A percentile compares a stretch with the other conserved stretches of the same genome.
These are phyloP conservation scores for Trachops cirrhosus DNA, from an alignment of 2,797 vertebrate genomes.

Conservation along the genomic window DNA sequence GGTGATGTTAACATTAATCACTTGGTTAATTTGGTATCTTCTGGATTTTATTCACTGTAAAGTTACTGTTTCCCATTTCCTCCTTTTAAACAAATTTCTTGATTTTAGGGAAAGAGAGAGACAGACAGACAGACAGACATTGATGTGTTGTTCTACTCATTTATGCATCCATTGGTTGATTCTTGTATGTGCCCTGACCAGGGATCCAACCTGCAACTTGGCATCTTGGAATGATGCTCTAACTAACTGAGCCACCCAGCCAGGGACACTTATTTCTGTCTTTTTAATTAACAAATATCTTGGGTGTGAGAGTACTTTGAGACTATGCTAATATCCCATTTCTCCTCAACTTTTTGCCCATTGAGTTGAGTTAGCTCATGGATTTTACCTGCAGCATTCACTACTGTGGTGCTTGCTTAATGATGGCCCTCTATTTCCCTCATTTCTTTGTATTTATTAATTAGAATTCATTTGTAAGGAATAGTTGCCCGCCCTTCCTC, in stretches of 20 bases:
- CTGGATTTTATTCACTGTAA: background rate
- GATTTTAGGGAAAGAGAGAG: too few relatives aligned
- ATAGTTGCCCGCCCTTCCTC: background rate
- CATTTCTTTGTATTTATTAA: constrained; percentile 10
- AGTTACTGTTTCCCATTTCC: background rate
- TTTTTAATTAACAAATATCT: constrained; percentile 8
- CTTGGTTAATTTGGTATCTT: constrained; percentile 32
- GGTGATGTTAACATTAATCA: background rate
- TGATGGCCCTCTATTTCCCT: background rate
- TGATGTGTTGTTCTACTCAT: too few relatives aligned
- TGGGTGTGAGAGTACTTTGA: background rate
- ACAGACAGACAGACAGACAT: too few relatives aligned
- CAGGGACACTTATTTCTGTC: background rate
- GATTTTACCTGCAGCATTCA: constrained; percentile 2
- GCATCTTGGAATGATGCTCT: too few relatives aligned
- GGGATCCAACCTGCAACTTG: too few relatives aligned
- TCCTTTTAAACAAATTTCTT: too few relatives aligned
- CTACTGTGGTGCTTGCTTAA: background rate
- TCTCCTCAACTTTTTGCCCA: background rate
- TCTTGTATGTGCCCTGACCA: too few relatives aligned
- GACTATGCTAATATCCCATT: background rate
- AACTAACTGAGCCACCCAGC: too few relatives aligned
- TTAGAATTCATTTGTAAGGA: constrained; percentile 12
- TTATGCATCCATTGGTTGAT: too few relatives aligned
- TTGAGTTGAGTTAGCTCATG: background rate